Conservation (phyloP, 1,140 invertebrate genomes). For the Drosophila triauraria region DNA sequence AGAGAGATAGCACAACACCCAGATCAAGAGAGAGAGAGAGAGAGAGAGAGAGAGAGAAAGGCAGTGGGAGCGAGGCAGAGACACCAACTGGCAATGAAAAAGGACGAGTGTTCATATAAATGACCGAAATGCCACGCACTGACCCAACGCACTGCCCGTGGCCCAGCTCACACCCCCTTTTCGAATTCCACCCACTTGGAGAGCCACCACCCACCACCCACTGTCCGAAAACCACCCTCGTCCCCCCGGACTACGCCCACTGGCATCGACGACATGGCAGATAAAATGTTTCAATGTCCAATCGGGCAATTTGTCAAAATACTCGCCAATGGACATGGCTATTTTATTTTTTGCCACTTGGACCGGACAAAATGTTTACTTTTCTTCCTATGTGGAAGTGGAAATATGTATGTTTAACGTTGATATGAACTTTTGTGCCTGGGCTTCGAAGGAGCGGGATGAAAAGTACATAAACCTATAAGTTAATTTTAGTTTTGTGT, state of each 20-base stretch:
- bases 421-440: neutral
- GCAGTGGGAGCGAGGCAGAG: constrained; percentile 15
- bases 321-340: constrained; percentile 69
- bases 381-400: constrained; percentile 11
- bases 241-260: constrained; percentile 28
- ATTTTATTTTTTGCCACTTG: constrained; percentile 40
- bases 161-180: constrained; percentile 17
- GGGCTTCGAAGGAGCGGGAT: no score
- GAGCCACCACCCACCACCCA: constrained; percentile 18
- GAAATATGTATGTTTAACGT: constrained; percentile 32
- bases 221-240: constrained; percentile 17
- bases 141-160: constrained; percentile 65
- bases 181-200: constrained; percentile 22
- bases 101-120: constrained; percentile 84
- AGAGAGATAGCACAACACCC: constrained; percentile 17
- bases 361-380: constrained; percentile 30
- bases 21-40: constrained; percentile 1
- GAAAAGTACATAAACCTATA: neutral
- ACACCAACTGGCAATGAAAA: constrained; percentile 74
- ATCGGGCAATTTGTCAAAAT: constrained; percentile 84
- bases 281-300: constrained; percentile 85
- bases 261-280: constrained; percentile 79
- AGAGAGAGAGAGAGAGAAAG: constrained; percentile 7
- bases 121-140: constrained; percentile 84
- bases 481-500: no score